Base-by-base conservation (phyloP, 2,797 vertebrate species). In the Phoebastria nigripes region DNA sequence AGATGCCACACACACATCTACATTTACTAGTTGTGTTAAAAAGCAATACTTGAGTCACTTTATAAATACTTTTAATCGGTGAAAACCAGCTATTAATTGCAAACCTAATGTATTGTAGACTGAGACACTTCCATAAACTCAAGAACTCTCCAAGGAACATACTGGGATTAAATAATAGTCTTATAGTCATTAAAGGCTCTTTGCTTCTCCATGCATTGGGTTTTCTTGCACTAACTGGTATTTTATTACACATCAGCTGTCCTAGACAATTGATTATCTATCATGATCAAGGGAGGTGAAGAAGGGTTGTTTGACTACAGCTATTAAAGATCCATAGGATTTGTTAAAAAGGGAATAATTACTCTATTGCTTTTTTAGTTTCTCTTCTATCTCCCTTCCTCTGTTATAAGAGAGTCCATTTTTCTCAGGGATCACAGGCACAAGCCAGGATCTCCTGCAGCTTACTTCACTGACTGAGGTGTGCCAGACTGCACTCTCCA, bases 181-280 rank as follows among this genome's bases (percentile, higher is more conserved):
- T 44, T 67, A 55, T 3, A 61, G 47, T 84, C 94, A 95, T 93
- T 95, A 92, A 93, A 90, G 82, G 74, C 72, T 81, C 69, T 54
- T 58, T 79, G 63, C 72, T 84, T 63, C 89, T 62, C 79, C 90
- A 71, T 5, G 16, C 54, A 35, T 49, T 63, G 55, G 73, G 89
- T 77, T 83, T 81, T 92, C 80, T 66, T 59, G 63, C 72, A 52
- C 81, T 94, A 61, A 86, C 85, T 47, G 78, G 77, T 89, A 47
- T 93, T 94, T 94, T 88, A 96, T 84, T 95, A 67, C 67, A 83
- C 89, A 91, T 96, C 89, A 82, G 29, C 74, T 95, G 85, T 92
- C 83, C 80, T 16, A 33, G 62, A 86, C 89, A 91, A 96, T 87
- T 86, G 93, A 96, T 94, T 90, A 96, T 46, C 85, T 90, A 94